phyloP scores from a whole-genome alignment of 2,888 invertebrate genomes.

The Athalia rosae region DNA sequence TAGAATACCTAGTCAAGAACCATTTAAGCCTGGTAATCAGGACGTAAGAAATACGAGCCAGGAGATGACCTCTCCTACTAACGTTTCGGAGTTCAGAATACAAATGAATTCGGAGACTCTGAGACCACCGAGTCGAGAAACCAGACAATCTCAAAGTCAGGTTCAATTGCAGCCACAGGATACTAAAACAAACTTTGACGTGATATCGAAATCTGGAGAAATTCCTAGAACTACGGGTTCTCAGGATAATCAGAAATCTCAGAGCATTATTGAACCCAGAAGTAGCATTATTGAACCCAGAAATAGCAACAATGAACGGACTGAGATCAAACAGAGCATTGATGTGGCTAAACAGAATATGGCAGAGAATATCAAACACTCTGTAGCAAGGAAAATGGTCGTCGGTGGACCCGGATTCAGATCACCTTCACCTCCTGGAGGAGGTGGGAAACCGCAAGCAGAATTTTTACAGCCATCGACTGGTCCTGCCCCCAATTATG shows the following conservation, averaged over 20 bases:
- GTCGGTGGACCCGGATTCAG: constrained; percentile 79
- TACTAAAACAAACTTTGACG: constrained; percentile 28
- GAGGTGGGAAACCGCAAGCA: constrained; percentile 74
- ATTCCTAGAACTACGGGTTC: constrained; percentile 47
- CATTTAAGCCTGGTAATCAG: constrained; percentile 53
- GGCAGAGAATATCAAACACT: constrained; percentile 73
- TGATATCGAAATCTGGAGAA: constrained; percentile 57
- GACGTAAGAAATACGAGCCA: constrained; percentile 47
- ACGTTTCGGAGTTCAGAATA: background rate
- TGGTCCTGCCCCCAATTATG: constrained; percentile 71
- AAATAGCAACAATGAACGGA: constrained; percentile 55
- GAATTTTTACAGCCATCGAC: constrained; percentile 72
- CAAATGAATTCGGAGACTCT: constrained; percentile 46
- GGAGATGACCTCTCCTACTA: constrained; percentile 51
- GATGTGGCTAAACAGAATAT: constrained; percentile 79
- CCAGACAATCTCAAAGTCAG: constrained; percentile 51
- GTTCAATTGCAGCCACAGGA: background rate
- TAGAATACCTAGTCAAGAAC: constrained; percentile 59
- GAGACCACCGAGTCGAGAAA: constrained; percentile 58
- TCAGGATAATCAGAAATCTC: constrained; percentile 45
- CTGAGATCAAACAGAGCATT: constrained; percentile 70
- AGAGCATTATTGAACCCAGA: constrained; percentile 54
- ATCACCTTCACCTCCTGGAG: constrained; percentile 76
- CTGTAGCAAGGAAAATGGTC: constrained; percentile 78
- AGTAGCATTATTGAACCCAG: constrained; percentile 52